Percentiles rank a stretch among this genome's conserved stretches.
phyloP scores from a whole-genome alignment of 2,113 vertebrate genomes.

The Stigmatopora argus region DNA sequence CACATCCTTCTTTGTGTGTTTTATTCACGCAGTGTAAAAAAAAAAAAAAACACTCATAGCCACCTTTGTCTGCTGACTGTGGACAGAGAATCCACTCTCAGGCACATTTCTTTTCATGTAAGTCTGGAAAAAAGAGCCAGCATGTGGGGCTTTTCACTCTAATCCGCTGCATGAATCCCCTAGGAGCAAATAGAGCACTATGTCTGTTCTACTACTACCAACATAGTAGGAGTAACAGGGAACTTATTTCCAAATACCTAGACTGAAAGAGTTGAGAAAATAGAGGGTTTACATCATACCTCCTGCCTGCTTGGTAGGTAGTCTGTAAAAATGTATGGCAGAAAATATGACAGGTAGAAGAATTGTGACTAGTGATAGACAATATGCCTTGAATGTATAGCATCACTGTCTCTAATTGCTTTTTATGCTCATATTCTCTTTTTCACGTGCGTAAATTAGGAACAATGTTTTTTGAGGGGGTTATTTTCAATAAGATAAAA shows the following conservation, averaged over 20 bases:
- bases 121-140: slow-evolving; percentile 32
- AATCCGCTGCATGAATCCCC: slow-evolving; percentile 50
- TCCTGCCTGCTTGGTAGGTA: neutral
- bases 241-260: slow-evolving; percentile 1
- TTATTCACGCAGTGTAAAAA: slow-evolving; percentile 3
- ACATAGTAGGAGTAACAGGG: slow-evolving; percentile 8
- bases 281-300: neutral
- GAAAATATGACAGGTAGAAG: neutral
- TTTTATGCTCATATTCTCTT: neutral
- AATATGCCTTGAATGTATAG: neutral
- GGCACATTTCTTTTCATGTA: slow-evolving; percentile 36
- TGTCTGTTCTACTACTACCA: slow-evolving; percentile 18
- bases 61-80: slow-evolving; percentile 9
- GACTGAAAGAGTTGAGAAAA: slow-evolving; percentile 4
- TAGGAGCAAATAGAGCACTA: slow-evolving; percentile 33
- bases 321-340: neutral
- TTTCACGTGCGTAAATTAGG: no score
- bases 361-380: neutral
- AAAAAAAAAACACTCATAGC: slow-evolving; percentile 6
- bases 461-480: no score
- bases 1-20: slow-evolving; percentile 6
- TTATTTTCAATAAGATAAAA: no score
- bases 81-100: slow-evolving; percentile 19
- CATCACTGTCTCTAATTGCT: neutral
- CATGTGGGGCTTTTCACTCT: slow-evolving; percentile 37